These are phyloP conservation scores for Dicrurus megarhynchus DNA, from an alignment of 2,113 vertebrate species.

Conservation along the genomic window DNA sequence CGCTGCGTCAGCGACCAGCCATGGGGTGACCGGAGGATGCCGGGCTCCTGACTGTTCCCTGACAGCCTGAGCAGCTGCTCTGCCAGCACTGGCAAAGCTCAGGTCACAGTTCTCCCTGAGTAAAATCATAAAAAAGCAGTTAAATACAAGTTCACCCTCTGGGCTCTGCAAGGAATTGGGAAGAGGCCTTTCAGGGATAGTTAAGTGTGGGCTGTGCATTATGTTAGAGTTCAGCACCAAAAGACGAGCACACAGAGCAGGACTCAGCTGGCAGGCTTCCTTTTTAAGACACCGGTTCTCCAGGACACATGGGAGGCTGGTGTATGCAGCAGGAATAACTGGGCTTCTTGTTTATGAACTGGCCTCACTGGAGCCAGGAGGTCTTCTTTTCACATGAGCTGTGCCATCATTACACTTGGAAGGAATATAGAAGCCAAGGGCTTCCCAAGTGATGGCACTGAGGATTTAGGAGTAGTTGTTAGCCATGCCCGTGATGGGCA, in stretches of 20 bases:
- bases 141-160: background rate
- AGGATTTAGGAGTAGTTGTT: background rate
- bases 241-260: background rate
- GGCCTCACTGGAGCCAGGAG: background rate
- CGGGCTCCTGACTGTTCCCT: background rate
- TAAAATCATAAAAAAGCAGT: background rate
- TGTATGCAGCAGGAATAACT: background rate
- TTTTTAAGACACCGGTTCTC: fast-evolving
- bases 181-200: background rate
- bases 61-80: background rate
- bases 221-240: background rate
- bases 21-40: fast-evolving
- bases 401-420: background rate
- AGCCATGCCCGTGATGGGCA: fast-evolving
- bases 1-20: background rate
- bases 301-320: background rate
- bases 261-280: background rate
- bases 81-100: background rate
- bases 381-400: background rate
- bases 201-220: background rate
- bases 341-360: background rate
- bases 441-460: background rate
- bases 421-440: background rate
- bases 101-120: background rate
- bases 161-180: background rate